These are phyloP conservation scores for Eueides isabella DNA, from an alignment of 1,140 invertebrate genomes.

Conservation along the genomic window DNA sequence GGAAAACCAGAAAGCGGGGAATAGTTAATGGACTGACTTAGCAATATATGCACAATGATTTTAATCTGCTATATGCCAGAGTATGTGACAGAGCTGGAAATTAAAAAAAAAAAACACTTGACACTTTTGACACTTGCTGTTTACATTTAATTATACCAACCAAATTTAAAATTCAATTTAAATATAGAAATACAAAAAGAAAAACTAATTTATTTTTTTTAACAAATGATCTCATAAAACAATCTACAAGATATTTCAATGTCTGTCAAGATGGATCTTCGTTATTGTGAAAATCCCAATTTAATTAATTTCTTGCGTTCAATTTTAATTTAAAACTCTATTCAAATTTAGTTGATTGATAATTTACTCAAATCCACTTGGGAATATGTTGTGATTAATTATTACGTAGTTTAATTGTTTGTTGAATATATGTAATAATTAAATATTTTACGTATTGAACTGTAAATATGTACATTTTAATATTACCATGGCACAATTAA, in stretches of 20 bases:
- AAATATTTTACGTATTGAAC: not conserved
- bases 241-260: not conserved
- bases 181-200: no score
- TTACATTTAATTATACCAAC: no score
- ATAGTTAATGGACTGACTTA: no score
- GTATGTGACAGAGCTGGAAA: no score
- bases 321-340: not conserved
- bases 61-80: no score
- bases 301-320: not conserved
- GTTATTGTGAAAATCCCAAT: not conserved
- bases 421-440: not conserved
- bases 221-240: not conserved
- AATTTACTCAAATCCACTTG: not conserved
- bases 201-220: no score
- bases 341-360: not conserved
- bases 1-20: no score
- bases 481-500: no score
- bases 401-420: slow-evolving; percentile 2
- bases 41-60: no score
- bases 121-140: no score
- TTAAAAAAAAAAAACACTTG: no score
- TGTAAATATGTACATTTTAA: not conserved
- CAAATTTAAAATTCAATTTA: no score
- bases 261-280: not conserved
- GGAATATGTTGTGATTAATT: not conserved